phyloP scores from a whole-genome alignment of 2,797 vertebrate genomes.

The Bovichtus diacanthus region DNA sequence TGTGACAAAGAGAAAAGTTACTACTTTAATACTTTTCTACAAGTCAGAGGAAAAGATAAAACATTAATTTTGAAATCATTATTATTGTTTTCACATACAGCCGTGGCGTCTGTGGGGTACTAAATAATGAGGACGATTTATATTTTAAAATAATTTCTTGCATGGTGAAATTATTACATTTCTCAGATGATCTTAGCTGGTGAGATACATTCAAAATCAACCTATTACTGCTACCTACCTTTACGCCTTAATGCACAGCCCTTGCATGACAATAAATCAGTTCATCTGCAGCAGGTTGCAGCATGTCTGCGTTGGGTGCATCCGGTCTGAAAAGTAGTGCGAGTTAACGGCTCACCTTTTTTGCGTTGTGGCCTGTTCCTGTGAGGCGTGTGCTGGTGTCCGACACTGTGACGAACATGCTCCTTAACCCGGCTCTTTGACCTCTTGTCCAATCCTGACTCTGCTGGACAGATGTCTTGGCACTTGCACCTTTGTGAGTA shows the following conservation, averaged over 20 bases:
- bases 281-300: neutral
- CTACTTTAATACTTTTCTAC: neutral
- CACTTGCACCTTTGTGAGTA: constrained; percentile 71
- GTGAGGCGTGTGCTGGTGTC: constrained; percentile 69
- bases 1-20: neutral
- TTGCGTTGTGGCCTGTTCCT: constrained; percentile 74
- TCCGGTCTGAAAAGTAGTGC: neutral
- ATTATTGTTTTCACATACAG: neutral
- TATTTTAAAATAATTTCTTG: neutral
- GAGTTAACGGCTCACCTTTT: constrained; percentile 83
- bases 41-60: neutral
- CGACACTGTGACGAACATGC: constrained; percentile 61
- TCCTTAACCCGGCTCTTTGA: constrained; percentile 70
- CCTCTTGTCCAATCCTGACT: constrained; percentile 58
- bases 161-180: neutral
- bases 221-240: neutral
- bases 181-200: neutral
- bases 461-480: constrained; percentile 71
- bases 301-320: neutral
- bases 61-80: neutral
- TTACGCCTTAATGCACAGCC: neutral
- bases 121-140: neutral
- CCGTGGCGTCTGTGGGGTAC: neutral
- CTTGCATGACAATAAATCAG: neutral
- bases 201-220: neutral